phyloP scores from a whole-genome alignment of 2,888 invertebrate genomes.

The Torymus texanus region DNA sequence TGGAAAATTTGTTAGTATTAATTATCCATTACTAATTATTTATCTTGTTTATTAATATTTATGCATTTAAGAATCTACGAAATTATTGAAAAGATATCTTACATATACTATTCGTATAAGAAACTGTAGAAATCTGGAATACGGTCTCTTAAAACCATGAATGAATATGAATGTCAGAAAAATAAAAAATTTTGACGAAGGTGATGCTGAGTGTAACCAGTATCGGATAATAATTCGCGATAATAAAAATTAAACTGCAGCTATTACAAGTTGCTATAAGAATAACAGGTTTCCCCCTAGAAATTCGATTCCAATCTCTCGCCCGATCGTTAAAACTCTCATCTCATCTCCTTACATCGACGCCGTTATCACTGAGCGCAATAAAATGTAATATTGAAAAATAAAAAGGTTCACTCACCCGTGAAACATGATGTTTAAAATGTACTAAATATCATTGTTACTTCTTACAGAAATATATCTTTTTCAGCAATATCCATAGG shows the following conservation, averaged over 20 bases:
- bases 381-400: constrained; percentile 37
- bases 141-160: neutral
- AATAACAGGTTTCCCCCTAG: constrained; percentile 41
- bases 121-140: too few species aligned
- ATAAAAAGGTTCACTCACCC: constrained; percentile 21
- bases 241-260: constrained; percentile 28
- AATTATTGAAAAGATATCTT: too few species aligned
- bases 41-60: too few species aligned
- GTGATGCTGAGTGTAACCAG: constrained; percentile 4
- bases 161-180: constrained; percentile 10
- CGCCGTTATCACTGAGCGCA: constrained; percentile 19
- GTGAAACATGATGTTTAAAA: neutral
- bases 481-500: too few species aligned
- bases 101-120: too few species aligned
- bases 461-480: too few species aligned
- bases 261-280: constrained; percentile 9
- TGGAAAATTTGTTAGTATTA: too few species aligned
- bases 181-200: neutral
- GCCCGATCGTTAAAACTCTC: constrained; percentile 35
- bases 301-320: constrained; percentile 41
- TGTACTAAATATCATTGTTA: neutral
- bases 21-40: too few species aligned
- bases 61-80: too few species aligned
- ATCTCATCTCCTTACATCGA: constrained; percentile 26
- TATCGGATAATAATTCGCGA: constrained; percentile 7